Conservation (phyloP, 2,888 invertebrate genomes). For the Anorthoa munda region DNA sequence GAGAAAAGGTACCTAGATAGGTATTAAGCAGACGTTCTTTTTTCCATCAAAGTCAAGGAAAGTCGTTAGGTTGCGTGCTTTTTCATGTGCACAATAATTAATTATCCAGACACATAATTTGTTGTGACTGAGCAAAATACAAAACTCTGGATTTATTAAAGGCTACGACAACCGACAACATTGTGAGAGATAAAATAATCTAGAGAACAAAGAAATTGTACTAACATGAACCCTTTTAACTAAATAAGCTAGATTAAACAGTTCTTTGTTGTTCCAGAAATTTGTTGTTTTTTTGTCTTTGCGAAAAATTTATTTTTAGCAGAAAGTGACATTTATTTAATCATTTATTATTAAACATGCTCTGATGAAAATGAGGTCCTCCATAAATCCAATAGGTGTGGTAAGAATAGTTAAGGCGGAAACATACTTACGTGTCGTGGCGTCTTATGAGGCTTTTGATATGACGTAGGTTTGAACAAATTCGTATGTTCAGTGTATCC, state of each 20-base stretch:
- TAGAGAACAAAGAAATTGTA: conserved; percentile 4
- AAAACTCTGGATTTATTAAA: conserved; percentile 34
- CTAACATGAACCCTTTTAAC: conserved; percentile 39
- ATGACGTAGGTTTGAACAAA: too few species aligned
- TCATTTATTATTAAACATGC: background rate
- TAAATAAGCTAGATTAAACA: conserved; percentile 34
- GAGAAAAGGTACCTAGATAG: background rate
- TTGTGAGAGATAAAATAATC: conserved; percentile 7
- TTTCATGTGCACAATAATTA: conserved; percentile 17
- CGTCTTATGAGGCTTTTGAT: too few species aligned
- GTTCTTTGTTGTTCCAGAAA: background rate
- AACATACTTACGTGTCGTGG: too few species aligned
- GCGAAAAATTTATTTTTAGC: background rate
- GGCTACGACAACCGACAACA: background rate
- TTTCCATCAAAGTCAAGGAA: conserved; percentile 26
- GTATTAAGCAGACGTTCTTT: background rate
- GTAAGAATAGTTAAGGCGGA: background rate
- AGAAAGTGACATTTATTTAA: background rate
- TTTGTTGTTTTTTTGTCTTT: conserved; percentile 2
- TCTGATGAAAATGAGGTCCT: background rate
- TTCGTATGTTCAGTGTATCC: too few species aligned
- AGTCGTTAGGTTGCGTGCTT: conserved; percentile 7
- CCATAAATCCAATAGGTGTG: background rate
- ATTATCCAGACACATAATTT: conserved; percentile 28
- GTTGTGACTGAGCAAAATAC: conserved; percentile 5